These are phyloP conservation scores for Melipona quadrifasciata DNA, from an alignment of 1,140 invertebrate genomes.

Conservation along the genomic window DNA sequence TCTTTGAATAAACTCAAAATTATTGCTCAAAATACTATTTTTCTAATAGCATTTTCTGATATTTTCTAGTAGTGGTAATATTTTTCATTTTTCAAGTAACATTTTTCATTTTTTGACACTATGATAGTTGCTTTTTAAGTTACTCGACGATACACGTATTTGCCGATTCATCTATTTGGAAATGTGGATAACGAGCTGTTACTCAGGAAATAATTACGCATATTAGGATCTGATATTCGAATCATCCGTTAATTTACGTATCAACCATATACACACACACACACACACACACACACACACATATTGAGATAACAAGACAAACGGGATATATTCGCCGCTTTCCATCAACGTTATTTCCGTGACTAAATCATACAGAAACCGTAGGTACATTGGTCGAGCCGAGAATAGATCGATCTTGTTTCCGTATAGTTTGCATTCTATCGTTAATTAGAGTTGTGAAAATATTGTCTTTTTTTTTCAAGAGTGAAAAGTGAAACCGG, in stretches of 20 bases:
- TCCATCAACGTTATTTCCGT: conserved; percentile 23
- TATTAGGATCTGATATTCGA: conserved; percentile 35
- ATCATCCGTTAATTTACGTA: conserved; percentile 36
- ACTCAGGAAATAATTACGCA: conserved; percentile 41
- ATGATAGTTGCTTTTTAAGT: too few species aligned
- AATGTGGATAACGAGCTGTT: conserved; percentile 35
- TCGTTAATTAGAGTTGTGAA: background rate
- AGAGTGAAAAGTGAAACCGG: background rate
- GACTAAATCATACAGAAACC: background rate
- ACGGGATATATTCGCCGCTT: conserved; percentile 12
- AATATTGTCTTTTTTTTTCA: background rate
- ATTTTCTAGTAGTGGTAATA: too few species aligned
- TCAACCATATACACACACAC: background rate
- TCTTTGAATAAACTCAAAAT: background rate
- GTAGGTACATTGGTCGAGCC: background rate
- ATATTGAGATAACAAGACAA: conserved; percentile 34
- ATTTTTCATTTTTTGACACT: background rate
- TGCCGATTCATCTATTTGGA: background rate
- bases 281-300: background rate
- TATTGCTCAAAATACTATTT: too few species aligned
- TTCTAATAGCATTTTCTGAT: too few species aligned
- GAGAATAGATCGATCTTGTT: conserved; percentile 22
- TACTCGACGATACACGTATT: background rate
- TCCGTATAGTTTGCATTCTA: background rate
- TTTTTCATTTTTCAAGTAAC: too few species aligned